phyloP scores from a whole-genome alignment of 2,113 vertebrate species.

The Halichoerus grypus region DNA sequence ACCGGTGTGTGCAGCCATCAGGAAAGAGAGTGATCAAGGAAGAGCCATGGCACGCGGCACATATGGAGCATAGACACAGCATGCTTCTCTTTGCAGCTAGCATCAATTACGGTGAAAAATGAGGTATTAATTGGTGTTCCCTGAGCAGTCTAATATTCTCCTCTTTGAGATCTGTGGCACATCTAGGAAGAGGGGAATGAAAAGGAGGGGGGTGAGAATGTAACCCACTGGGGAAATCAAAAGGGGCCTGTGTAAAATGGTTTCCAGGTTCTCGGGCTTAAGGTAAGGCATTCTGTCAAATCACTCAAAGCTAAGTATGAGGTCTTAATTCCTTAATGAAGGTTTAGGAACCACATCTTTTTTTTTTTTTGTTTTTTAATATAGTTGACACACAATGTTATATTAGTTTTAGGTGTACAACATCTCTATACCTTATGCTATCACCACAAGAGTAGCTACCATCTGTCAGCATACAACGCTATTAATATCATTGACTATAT shows the following conservation, averaged over 20 bases:
- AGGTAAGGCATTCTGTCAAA: neutral
- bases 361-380: neutral
- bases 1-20: neutral
- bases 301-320: neutral
- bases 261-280: neutral
- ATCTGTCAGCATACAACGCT: neutral
- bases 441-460: neutral
- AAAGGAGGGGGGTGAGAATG: neutral
- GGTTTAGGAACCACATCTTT: neutral
- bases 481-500: neutral
- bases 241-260: neutral
- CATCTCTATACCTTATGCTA: neutral
- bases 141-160: neutral
- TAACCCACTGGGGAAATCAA: neutral
- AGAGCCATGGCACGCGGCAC: neutral
- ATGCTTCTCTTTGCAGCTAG: neutral
- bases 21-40: neutral
- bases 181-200: neutral
- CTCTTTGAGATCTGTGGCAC: neutral
- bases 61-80: neutral
- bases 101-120: constrained; percentile 45
- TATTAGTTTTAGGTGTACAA: neutral
- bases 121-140: constrained; percentile 5
- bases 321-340: neutral
- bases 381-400: neutral